Evolutionary conservation across 2,888 invertebrate genomes (phyloP).

Genomic region (Drosophila kambysellisi): DNA sequence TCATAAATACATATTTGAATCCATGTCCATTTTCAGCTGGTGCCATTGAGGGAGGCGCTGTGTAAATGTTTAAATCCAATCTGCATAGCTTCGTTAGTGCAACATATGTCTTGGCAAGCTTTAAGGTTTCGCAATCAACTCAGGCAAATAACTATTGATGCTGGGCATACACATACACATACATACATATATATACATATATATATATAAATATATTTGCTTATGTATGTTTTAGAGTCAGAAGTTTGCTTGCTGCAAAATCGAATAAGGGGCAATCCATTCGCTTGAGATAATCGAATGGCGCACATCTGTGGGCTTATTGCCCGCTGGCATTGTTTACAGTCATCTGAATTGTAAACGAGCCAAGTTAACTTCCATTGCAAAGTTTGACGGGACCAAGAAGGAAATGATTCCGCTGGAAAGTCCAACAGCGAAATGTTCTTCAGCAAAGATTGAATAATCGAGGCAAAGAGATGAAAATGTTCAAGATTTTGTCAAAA

Average conservation of each 20-base stretch:
- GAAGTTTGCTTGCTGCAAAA: constrained; percentile 55
- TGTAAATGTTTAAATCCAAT: constrained; percentile 50
- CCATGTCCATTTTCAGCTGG: not conserved
- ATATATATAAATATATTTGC: not conserved
- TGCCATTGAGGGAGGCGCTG: constrained; percentile 11
- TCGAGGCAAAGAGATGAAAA: constrained; percentile 14
- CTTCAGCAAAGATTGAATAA: constrained; percentile 36
- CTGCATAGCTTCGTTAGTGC: constrained; percentile 59
- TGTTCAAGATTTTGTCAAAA: not conserved
- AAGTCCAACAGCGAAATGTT: constrained; percentile 18
- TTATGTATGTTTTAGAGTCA: constrained; percentile 17
- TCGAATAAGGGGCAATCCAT: constrained; percentile 81
- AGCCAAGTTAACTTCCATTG: constrained; percentile 60
- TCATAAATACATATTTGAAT: not conserved
- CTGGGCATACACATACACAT: not conserved
- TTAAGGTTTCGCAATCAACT: constrained; percentile 73
- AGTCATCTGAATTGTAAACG: constrained; percentile 66
- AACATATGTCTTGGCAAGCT: constrained; percentile 51
- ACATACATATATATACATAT: not conserved
- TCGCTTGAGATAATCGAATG: constrained; percentile 78
- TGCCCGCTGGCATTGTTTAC: constrained; percentile 67
- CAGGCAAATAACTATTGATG: constrained; percentile 74
- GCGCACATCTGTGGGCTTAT: constrained; percentile 68
- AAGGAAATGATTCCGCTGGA: constrained; percentile 26
- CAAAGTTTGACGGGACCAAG: constrained; percentile 46